Evolutionary conservation across 2,888 invertebrate species (phyloP).

Genomic region (Antitype chi): DNA sequence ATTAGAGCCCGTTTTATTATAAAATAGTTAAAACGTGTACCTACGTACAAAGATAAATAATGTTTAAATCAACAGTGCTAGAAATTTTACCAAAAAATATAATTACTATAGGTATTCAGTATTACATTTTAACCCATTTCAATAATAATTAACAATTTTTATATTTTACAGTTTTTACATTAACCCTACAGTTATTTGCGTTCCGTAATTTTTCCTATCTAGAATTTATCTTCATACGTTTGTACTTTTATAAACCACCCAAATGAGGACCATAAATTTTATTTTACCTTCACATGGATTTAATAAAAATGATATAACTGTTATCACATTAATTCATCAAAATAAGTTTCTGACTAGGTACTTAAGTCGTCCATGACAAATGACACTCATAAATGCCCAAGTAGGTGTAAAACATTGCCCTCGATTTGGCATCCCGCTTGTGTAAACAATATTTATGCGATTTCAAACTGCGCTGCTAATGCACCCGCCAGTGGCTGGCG

Average conservation of each 20-base stretch:
- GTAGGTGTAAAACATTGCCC: slow-evolving; percentile 56
- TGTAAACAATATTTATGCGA: slow-evolving; percentile 62
- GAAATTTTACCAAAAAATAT: too few relatives aligned
- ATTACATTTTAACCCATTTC: too few relatives aligned
- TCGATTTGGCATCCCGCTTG: slow-evolving; percentile 55
- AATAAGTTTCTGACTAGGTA: slow-evolving; percentile 11
- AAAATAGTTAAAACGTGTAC: too few relatives aligned
- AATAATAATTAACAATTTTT: too few relatives aligned
- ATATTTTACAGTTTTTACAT: not conserved
- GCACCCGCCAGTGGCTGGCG: slow-evolving; percentile 55
- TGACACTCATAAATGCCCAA: slow-evolving; percentile 45
- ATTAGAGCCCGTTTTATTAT: too few relatives aligned
- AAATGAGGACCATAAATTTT: not conserved
- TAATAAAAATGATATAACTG: not conserved
- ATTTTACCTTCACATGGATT: not conserved
- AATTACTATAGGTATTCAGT: too few relatives aligned
- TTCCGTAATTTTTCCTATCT: too few relatives aligned
- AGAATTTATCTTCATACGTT: not conserved
- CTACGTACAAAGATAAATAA: too few relatives aligned
- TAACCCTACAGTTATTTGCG: not conserved
- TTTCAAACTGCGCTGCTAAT: slow-evolving; percentile 61
- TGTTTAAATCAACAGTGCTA: too few relatives aligned
- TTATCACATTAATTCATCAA: slow-evolving; percentile 14
- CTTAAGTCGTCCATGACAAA: slow-evolving; percentile 31
- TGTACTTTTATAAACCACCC: not conserved